Evolutionary conservation across 2,888 invertebrate genomes (phyloP).

Genomic region (Thalpophila matura): DNA sequence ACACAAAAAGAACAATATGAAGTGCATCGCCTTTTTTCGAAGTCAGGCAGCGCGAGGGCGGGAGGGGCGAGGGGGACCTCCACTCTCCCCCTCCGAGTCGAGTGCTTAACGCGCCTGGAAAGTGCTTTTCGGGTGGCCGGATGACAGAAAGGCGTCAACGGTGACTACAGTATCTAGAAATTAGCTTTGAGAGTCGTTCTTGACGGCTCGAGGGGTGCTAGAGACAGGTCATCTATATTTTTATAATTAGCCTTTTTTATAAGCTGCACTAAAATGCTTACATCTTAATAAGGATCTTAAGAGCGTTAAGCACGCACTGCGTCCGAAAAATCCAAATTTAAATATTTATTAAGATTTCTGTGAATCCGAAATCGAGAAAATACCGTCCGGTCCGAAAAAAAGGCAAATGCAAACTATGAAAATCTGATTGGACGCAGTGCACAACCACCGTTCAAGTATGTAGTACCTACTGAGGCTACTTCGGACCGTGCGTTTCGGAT

Average conservation of each 20-base stretch:
- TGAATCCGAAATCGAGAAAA: no score
- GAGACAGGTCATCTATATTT: conserved; percentile 57
- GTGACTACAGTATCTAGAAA: conserved; percentile 73
- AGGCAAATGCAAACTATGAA: no score
- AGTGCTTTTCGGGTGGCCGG: conserved; percentile 85
- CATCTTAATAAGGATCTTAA: no score
- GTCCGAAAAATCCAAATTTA: no score
- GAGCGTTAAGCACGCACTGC: no score
- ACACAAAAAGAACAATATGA: conserved; percentile 90
- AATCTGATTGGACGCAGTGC: no score
- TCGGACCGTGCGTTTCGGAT: no score
- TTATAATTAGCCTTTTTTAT: conserved; percentile 47
- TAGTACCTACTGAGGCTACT: no score
- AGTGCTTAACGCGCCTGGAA: conserved; percentile 84
- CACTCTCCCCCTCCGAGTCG: conserved; percentile 69
- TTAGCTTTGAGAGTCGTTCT: conserved; percentile 74
- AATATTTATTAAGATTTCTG: no score
- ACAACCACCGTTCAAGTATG: no score
- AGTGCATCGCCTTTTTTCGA: conserved; percentile 90
- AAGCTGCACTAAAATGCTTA: conserved; percentile 1
- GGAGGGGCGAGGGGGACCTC: conserved; percentile 68
- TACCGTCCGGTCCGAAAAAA: no score
- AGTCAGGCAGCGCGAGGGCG: conserved; percentile 78
- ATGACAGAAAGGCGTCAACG: conserved; percentile 82
- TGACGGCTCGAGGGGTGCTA: conserved; percentile 60